A percentile compares a stretch with the other conserved stretches of the same genome.
These are phyloP conservation scores for Amblyopsis hoosieri DNA, from an alignment of 2,797 vertebrate genomes.

Conservation along the genomic window DNA sequence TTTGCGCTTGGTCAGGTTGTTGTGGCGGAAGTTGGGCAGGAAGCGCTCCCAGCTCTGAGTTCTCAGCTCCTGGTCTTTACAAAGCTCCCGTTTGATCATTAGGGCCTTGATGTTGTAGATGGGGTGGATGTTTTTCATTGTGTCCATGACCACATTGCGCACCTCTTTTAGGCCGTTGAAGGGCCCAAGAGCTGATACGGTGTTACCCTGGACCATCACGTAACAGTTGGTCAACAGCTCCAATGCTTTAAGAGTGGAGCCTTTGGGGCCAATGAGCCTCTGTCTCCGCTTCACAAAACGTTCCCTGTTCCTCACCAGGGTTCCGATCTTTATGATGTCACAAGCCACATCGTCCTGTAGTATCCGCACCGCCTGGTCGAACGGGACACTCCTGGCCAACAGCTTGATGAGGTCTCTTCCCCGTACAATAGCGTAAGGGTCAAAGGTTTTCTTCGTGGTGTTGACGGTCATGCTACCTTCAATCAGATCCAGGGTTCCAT, in stretches of 20 bases:
- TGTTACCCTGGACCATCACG: conserved; percentile 97
- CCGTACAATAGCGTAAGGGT: conserved; percentile 89
- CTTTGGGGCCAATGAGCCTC: conserved; percentile 93
- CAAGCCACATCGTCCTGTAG: conserved; percentile 93
- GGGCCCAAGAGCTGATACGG: conserved; percentile 92
- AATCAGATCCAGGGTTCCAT: conserved; percentile 88
- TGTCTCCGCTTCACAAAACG: conserved; percentile 94
- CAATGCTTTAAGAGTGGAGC: conserved; percentile 94
- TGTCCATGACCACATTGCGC: conserved; percentile 94
- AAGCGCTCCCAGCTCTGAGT: conserved; percentile 93
- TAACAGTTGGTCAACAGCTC: conserved; percentile 95
- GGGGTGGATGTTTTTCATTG: conserved; percentile 98
- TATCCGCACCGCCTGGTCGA: conserved; percentile 94
- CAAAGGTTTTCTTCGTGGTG: conserved; percentile 94
- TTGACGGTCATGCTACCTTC: conserved; percentile 94
- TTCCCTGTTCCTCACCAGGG: conserved; percentile 90
- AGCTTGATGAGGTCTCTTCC: conserved; percentile 95
- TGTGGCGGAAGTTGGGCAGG: conserved; percentile 91
- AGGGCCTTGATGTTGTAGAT: conserved; percentile 99
- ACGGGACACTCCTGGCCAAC: conserved; percentile 91
- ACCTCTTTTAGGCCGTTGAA: conserved; percentile 93
- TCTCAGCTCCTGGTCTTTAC: conserved; percentile 89
- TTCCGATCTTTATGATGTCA: conserved; percentile 96
- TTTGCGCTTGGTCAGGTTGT: conserved; percentile 90
- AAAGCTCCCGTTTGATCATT: conserved; percentile 96